Evolutionary conservation across 2,113 vertebrate genomes (phyloP), one percentile per base, ranked within the genome.

Genomic region (Syngnathus floridae): DNA sequence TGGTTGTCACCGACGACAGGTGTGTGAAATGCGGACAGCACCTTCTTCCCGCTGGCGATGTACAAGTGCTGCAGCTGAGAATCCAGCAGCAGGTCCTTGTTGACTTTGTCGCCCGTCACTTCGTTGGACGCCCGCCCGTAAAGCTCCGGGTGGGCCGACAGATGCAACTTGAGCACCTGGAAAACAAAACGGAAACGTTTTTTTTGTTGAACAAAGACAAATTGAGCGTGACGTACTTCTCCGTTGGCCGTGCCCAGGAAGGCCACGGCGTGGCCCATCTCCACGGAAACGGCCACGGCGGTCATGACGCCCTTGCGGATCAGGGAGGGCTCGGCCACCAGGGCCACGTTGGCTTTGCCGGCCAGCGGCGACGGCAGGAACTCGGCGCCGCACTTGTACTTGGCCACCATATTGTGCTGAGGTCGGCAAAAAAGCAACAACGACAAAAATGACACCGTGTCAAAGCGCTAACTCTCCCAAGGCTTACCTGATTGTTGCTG

Each of bases 351-450:
- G 0, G 84, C 65, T 71, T 80, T 93, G 71, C 93, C 94, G 81
- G 94, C 96, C 88, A 98, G 77, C 0, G 96, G 95, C 31, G 97
- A 95, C 0, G 95, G 95, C 72, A 99, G 90, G 82, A 95, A 95
- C 76, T 99, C 96, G 0, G 87, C 94, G 48, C 96, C 96, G 52
- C 96, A 99, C 0, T 54, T 84, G 79, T 91, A 94, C 1, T 0
- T 71, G 36, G 66, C 8, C 1, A 65, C 71, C 73, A 72, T 71
- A 21, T 64, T 1, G 0, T 61, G 54, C 78, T 90, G 65, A 43
- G 0, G 16, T 14, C 3, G 7, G 38, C 45, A 52, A 51, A 2
- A 26, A n/a, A n/a, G 22, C 19, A 12, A 3, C 43, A 9, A 21
- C 9, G 65, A 1, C 0, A 40, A 22, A 17, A 55, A 51, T 0